Base-by-base conservation (phyloP, 2,113 vertebrate genomes). In the Pelmatolapia mariae region DNA sequence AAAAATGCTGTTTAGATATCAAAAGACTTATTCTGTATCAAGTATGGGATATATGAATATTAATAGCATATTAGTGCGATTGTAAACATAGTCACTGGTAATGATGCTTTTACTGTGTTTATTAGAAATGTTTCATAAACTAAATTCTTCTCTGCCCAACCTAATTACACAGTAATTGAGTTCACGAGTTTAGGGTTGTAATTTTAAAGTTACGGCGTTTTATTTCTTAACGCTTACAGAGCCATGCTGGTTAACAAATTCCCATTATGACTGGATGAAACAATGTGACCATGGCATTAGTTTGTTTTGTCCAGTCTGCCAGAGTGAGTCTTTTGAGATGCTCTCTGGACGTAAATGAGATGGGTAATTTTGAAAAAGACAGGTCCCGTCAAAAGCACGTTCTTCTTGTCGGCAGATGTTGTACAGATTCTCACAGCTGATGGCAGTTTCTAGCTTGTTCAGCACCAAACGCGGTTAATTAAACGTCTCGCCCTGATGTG, bases 401-500 rank as follows among this genome's bases (percentile, higher is more conserved):
- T 71, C 73, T 57, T 84, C 24, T 36, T 47, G 83, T 80, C 8
- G 6, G 22, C 45, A 38, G 36, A 84, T 83, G 52, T 52, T 81
- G 33, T 57, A 81, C 45, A 84, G 68, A 85, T 82, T 40, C 56
- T 85, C 80, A 61, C 57, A 47, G 59, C 68, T 19, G 31, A 80
- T 13, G 33, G 15, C 88, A 22, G 68, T 38, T 79, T 87, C 33
- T 82, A 33, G 82, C 90, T 91, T 90, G 80, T 85, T 88, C 52
- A 38, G 68, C 18, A 38, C 83, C 80, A 93, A 93, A 88, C 59
- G 80, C 50, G 87, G 86, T 91, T 94, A 92, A 93, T 94, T 89
- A 94, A 94, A 92, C 50, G 45, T 94, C 81, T 89, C 5, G 7
- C 80, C 78, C 86, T 73, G 90, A 85, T 91, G 82, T 92, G 84